phyloP scores from a whole-genome alignment of 2,797 vertebrate species.

The Champsocephalus gunnari region DNA sequence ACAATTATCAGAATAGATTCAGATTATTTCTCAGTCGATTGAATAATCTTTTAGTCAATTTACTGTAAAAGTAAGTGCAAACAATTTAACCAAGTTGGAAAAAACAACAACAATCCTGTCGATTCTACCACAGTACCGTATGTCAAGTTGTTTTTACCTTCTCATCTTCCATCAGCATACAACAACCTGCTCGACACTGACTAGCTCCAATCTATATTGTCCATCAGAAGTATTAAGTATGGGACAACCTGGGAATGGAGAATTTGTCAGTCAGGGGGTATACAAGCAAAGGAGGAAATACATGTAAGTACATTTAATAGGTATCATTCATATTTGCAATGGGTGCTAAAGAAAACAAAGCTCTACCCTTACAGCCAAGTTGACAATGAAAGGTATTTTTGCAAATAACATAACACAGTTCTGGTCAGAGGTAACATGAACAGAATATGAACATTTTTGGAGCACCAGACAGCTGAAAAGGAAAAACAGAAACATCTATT shows the following conservation, averaged over 20 bases:
- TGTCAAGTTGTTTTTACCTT: constrained; percentile 5
- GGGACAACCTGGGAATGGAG: not conserved
- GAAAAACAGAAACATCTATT: not conserved
- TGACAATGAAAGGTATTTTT: constrained; percentile 77
- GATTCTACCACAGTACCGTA: not conserved
- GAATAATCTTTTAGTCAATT: too few species aligned
- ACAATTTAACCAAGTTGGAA: not conserved
- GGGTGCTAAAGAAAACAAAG: not conserved
- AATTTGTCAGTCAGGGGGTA: not conserved
- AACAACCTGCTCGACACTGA: constrained; percentile 2
- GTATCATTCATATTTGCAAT: not conserved
- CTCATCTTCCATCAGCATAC: not conserved
- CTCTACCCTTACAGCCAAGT: constrained; percentile 84
- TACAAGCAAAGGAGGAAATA: not conserved
- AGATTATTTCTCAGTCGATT: too few species aligned
- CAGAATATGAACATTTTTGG: not conserved
- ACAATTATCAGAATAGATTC: too few species aligned
- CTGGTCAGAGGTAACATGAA: not conserved
- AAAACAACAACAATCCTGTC: not conserved
- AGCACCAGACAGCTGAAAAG: not conserved
- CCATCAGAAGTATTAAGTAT: not conserved
- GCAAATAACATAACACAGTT: not conserved
- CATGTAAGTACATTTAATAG: not conserved
- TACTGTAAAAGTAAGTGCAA: not conserved
- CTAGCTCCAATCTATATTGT: not conserved